Base-by-base conservation (phyloP, 23 tunicate species). In the Diplosoma virens region DNA sequence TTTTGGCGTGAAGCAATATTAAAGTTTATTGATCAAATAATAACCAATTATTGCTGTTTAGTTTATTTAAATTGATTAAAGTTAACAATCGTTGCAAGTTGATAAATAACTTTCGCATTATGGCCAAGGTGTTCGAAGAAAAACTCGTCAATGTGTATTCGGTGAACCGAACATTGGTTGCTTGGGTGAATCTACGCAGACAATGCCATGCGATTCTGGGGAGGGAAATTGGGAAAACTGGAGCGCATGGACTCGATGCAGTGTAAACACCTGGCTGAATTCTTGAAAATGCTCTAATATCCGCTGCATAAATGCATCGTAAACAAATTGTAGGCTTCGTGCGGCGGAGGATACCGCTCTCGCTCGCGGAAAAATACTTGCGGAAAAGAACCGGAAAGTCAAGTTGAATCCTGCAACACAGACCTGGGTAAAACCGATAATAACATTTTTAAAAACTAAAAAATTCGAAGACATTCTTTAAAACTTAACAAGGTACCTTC, bases 331-430 rank as follows among this genome's bases (percentile, higher is more conserved):
- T 5, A 67, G 29, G 27, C 80, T 17, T 73, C 95, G 74, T 94
- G 99, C 32, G 76, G 79, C 33, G 95, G 95, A 6, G 99, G 99
- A 29, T 1, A 28, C 27, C 74, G 59, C 32, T 28, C 58, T 11
- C 85, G 99, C 41, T 59, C 84, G 9, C 75, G 99, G 9, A 37
- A 5, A 1, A 95, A 95, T 76, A 55, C 90, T 1, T 95, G 99
- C 76, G 82, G 86, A 54, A 35, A 64, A 2, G 84, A 75, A 14
- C 78, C 88, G 18, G 85, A 87, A 75, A 80, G 18, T 5, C 58
- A 73, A 2, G 28, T 48, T 3, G 58, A 73, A 35, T 11, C 58
- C 1, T 95, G 99, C 83, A 95, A 95, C 91, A 83, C 90, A n/a
- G 32, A 54, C 31, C 76, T 34, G 26, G 99, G 99, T 93, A 59